Base-by-base conservation (phyloP, 2,113 vertebrate genomes). In the Ailurus styani region DNA sequence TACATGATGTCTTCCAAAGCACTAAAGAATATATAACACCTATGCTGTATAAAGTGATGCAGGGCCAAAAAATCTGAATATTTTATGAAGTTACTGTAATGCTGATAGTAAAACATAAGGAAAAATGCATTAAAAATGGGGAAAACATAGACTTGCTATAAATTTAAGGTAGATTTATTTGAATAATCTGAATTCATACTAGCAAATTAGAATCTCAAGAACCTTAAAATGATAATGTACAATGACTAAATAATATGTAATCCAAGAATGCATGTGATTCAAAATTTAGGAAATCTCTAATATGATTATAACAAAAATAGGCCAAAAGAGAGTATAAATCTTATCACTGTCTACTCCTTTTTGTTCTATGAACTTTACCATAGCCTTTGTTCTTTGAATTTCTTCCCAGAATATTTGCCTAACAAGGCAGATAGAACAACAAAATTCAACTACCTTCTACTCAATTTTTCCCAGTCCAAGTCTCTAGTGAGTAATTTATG, bases 401-500 rank as follows among this genome's bases (percentile, higher is more conserved):
- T 52, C 20, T 79, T 55, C 37, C 34, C 13, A 81, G 55, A 97
- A 70, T 37, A 54, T 94, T 88, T 96, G 18, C 23, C 25, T 75
- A 95, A 50, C 15, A 85, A 95, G 31, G 18, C 23, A 54, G 21
- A 55, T 78, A 78, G 55, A 64, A 89, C 4, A 96, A 72, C 66
- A 47, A 78, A 82, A 96, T 68, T 91, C 85, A 93, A 54, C 37
- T 87, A 34, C 31, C 40, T 91, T 93, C 50, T 27, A 78, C 62
- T 96, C 82, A 55, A 10, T 84, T 87, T 87, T 95, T 34, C 70
- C 78, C 47, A 50, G 14, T 50, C 34, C 23, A 66, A 78, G 31
- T 95, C 75, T 90, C 91, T 75, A 84, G n/a, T 70, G 82, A 87
- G 57, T 90, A 90, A 96, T 97, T 96, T 90, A 73, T 93, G 86